A percentile compares a stretch with the other conserved stretches of the same genome.
Evolutionary conservation across 2,888 invertebrate species (phyloP).

Genomic region (Mellilla xanthometata): DNA sequence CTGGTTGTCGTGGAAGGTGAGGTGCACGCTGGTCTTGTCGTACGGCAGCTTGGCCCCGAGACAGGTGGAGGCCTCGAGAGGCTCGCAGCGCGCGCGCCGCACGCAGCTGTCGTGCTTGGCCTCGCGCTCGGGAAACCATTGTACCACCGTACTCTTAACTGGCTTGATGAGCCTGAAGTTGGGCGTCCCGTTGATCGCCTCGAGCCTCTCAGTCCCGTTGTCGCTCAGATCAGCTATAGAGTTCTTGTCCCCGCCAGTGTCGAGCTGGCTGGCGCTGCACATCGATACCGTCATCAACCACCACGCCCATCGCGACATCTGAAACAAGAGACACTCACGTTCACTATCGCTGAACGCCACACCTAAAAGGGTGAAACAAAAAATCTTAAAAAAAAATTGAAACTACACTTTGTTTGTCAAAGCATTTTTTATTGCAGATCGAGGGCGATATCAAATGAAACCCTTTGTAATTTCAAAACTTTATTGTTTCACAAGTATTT

Average conservation of each 20-base stretch:
- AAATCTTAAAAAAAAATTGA: slow-evolving; percentile 65
- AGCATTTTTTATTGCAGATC: slow-evolving; percentile 72
- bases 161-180: slow-evolving; percentile 81
- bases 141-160: slow-evolving; percentile 81
- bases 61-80: slow-evolving; percentile 85
- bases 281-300: slow-evolving; percentile 47
- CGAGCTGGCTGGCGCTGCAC: slow-evolving; percentile 62
- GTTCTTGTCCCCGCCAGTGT: slow-evolving; percentile 64
- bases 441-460: slow-evolving; percentile 75
- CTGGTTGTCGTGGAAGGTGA: slow-evolving; percentile 88
- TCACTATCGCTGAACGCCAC: slow-evolving; percentile 42
- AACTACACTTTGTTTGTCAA: slow-evolving; percentile 74
- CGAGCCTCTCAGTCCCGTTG: slow-evolving; percentile 69
- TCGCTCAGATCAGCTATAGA: slow-evolving; percentile 55
- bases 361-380: slow-evolving; percentile 36
- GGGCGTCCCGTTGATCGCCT: slow-evolving; percentile 80
- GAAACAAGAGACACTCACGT: slow-evolving; percentile 65
- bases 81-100: slow-evolving; percentile 87
- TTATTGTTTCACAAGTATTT: slow-evolving; percentile 60
- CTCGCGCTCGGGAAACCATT: slow-evolving; percentile 84
- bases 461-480: slow-evolving; percentile 66
- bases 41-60: slow-evolving; percentile 92
- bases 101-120: slow-evolving; percentile 86
- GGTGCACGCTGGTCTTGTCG: slow-evolving; percentile 87
- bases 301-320: slow-evolving; percentile 64